Evolutionary conservation across 2,888 invertebrate genomes (phyloP).

Genomic region (Oligia fasciuncula): DNA sequence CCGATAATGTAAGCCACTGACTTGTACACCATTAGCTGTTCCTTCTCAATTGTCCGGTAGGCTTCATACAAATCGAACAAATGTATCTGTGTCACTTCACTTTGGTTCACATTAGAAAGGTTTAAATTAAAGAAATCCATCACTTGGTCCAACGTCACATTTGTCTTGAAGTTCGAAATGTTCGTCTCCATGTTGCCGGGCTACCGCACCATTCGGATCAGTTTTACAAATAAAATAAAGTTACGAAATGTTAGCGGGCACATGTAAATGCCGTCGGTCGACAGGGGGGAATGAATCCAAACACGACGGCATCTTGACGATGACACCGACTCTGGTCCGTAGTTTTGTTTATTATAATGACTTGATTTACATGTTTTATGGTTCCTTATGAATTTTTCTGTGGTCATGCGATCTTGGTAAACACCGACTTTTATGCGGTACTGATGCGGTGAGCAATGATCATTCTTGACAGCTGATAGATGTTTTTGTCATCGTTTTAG

Average conservation of each 20-base stretch:
- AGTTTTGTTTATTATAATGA: constrained; percentile 75
- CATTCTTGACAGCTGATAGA: constrained; percentile 2
- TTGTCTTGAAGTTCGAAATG: constrained; percentile 62
- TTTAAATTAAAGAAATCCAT: constrained; percentile 75
- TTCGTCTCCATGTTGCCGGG: constrained; percentile 63
- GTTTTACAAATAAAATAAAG: constrained; percentile 38
- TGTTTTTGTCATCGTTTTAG: constrained; percentile 26
- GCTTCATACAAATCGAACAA: constrained; percentile 79
- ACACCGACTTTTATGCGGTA: constrained; percentile 19
- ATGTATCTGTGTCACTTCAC: constrained; percentile 76
- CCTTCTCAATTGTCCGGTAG: constrained; percentile 77
- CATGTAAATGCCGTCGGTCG: constrained; percentile 78
- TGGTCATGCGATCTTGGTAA: constrained; percentile 36
- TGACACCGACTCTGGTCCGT: constrained; percentile 75
- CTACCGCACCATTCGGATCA: constrained; percentile 51
- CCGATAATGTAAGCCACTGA: constrained; percentile 90
- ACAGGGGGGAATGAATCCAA: constrained; percentile 77
- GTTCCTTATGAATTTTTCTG: constrained; percentile 69
- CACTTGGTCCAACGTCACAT: constrained; percentile 73
- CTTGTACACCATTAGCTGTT: constrained; percentile 87
- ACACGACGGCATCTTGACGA: constrained; percentile 75
- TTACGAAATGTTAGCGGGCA: constrained; percentile 52
- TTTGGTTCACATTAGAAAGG: constrained; percentile 74
- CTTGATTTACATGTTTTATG: constrained; percentile 80
- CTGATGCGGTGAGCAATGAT: constrained; percentile 20